Evolutionary conservation across 1,140 invertebrate species (phyloP).

Genomic region (Drosophila jambulina): DNA sequence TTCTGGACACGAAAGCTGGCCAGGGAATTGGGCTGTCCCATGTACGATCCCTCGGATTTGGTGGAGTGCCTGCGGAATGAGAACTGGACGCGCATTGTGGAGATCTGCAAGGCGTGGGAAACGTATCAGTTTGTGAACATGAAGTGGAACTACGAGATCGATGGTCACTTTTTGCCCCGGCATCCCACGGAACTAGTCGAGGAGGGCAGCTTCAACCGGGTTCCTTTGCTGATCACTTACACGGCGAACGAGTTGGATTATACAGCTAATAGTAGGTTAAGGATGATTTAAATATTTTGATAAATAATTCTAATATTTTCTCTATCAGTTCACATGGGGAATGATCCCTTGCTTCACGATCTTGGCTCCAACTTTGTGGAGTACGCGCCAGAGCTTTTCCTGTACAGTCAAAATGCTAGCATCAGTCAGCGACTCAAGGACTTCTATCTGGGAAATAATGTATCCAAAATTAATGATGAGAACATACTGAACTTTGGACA

Average conservation of each 20-base stretch:
- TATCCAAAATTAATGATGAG: constrained; percentile 8
- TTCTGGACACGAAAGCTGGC: constrained; percentile 69
- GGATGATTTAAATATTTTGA: background rate
- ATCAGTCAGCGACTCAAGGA: constrained; percentile 37
- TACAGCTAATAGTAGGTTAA: constrained; percentile 82
- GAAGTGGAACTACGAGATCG: constrained; percentile 81
- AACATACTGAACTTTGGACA: constrained; percentile 58
- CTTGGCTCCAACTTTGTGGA: constrained; percentile 57
- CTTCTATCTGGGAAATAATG: constrained; percentile 53
- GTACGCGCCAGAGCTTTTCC: constrained; percentile 70
- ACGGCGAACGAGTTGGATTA: constrained; percentile 89
- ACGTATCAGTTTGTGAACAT: constrained; percentile 65
- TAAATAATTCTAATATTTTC: background rate
- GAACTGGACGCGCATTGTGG: constrained; percentile 63
- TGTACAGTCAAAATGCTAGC: constrained; percentile 64
- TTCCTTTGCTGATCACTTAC: constrained; percentile 88
- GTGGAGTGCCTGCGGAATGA: constrained; percentile 70
- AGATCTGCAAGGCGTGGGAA: constrained; percentile 58
- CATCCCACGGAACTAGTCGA: constrained; percentile 87
- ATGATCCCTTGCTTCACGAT: constrained; percentile 61
- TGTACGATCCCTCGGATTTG: constrained; percentile 54
- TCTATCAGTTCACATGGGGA: constrained; percentile 47
- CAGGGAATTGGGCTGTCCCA: constrained; percentile 59
- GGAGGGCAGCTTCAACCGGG: constrained; percentile 86
- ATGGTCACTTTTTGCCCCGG: constrained; percentile 49